A percentile compares a stretch with the other conserved stretches of the same genome.
Evolutionary conservation across 2,888 invertebrate genomes (phyloP).

Genomic region (Shargacucullia verbasci): DNA sequence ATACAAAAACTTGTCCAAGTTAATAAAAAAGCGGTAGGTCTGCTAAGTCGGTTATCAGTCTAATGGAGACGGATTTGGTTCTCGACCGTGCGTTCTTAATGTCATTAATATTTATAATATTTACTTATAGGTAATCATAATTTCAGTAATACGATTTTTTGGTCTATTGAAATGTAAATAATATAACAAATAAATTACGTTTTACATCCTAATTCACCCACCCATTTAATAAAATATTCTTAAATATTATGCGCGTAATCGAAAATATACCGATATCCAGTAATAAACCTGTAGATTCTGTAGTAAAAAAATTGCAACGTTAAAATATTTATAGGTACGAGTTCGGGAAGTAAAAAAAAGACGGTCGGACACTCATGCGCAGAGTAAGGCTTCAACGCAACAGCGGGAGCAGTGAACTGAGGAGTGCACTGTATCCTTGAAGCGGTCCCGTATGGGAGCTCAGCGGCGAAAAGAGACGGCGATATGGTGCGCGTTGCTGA

Average conservation of each 20-base stretch:
- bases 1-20: slow-evolving; percentile 67
- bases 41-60: slow-evolving; percentile 47
- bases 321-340: slow-evolving; percentile 42
- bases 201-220: too few relatives aligned
- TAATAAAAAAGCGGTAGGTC: slow-evolving; percentile 41
- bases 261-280: too few relatives aligned
- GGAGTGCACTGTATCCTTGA: slow-evolving; percentile 84
- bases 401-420: slow-evolving; percentile 84
- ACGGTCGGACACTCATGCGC: slow-evolving; percentile 51
- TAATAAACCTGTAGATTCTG: background rate
- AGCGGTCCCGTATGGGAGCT: slow-evolving; percentile 77
- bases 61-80: slow-evolving; percentile 44
- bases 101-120: slow-evolving; percentile 35
- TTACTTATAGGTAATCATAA: slow-evolving; percentile 9
- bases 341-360: slow-evolving; percentile 53
- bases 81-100: slow-evolving; percentile 22
- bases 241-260: too few relatives aligned
- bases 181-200: too few relatives aligned
- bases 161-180: too few relatives aligned
- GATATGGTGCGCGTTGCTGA: slow-evolving; percentile 67
- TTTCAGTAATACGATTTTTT: slow-evolving; percentile 10
- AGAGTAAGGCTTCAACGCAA: slow-evolving; percentile 73
- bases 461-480: slow-evolving; percentile 70
- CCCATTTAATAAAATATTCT: too few relatives aligned
- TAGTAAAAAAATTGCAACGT: slow-evolving; percentile 16